Evolutionary conservation across 2,888 invertebrate genomes (phyloP), one percentile per base, ranked within the genome.

Genomic region (Tetragnatha montana): DNA sequence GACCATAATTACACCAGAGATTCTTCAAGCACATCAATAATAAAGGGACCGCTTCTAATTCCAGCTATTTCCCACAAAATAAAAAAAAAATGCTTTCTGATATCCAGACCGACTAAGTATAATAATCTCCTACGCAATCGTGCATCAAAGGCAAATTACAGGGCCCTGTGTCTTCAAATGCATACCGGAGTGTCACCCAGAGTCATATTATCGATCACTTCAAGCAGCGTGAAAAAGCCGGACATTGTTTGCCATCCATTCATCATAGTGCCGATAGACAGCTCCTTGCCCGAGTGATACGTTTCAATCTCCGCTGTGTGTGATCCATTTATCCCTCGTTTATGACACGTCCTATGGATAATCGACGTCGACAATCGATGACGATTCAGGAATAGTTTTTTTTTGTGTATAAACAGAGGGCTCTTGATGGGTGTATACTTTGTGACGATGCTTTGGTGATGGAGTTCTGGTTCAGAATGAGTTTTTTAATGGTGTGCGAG

Each of bases 211-310:
- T 80, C 73, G 86, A 86, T 51, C 73, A 60, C 8, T 7, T 71
- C 71, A 73, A 80, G 70, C 81, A 73, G 81, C 78, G 68, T 78
- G 85, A 81, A 88, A 88, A 76, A 80, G 81, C 85, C 85, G 89
- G 89, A 89, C 89, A 89, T 89, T 89, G 89, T 89, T 89, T 89
- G 81, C 60, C 47, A 73, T 81, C 73, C 89, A 86, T 89, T 89
- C 85, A 89, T 89, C 89, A 89, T 81, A 60, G 7, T 47, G 75
- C 68, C 80, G 81, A 76, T 87, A 69, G 85, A 86, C 81, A 85
- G 81, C 78, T 89, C 70, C 85, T 89, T 85, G 70, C 70, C n/a
- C 17, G 19, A 17, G 70, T 50, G 89, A 89, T 85, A 86, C 60
- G 81, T 89, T 89, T 89, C 85, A 89, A 89, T 89, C 89, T 70